Evolutionary conservation across 2,888 invertebrate species (phyloP), one percentile per base, ranked within the genome.

Genomic region (Caenorhabditis sp.): DNA sequence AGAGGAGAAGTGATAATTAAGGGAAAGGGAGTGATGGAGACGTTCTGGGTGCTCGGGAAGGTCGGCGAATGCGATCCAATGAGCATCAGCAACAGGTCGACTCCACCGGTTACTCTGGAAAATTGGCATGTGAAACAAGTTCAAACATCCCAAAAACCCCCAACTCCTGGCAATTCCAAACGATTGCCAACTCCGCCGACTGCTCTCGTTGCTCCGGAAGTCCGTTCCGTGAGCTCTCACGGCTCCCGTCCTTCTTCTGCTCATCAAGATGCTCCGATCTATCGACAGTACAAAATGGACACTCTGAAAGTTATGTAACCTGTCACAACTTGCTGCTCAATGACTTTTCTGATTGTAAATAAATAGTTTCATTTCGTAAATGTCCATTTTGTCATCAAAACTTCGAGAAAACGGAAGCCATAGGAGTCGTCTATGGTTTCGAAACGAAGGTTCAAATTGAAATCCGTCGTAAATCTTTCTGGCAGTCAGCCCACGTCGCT

Each of bases 1-100:
- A 71, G 86, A 8, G 86, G 86, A 35, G 86, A 86, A 13, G 83
- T 86, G 13, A 83, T 86, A 11, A 83, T 86, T 11, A 56, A 79
- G 55, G 79, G 79, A 20, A 79, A 79, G 45, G 79, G 79, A 22
- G 79, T 76, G 22, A 75, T 76, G 79, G 66, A 66, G 45, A 79
- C 79, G 11, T 79, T 62, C 52, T 79, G 79, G 79, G 72, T 68
- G 5, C 48, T 70, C 17, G 65, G 74, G 22, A 45, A 17, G 46
- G 45, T 48, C 24, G 68, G 68, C 1, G 68, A 68, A 15, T 50
- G 58, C 6, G 56, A 50, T 1, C 17, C 41, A 4, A n/a, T n/a
- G n/a, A 50, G 30, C 27, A 30, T 56, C 13, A 56, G 56, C 11
- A 56, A 32, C 30, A 26, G 56, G 24, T 48, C 56, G 8, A 66